phyloP scores from a whole-genome alignment of 2,888 invertebrate genomes.

The Tetropium fuscum region DNA sequence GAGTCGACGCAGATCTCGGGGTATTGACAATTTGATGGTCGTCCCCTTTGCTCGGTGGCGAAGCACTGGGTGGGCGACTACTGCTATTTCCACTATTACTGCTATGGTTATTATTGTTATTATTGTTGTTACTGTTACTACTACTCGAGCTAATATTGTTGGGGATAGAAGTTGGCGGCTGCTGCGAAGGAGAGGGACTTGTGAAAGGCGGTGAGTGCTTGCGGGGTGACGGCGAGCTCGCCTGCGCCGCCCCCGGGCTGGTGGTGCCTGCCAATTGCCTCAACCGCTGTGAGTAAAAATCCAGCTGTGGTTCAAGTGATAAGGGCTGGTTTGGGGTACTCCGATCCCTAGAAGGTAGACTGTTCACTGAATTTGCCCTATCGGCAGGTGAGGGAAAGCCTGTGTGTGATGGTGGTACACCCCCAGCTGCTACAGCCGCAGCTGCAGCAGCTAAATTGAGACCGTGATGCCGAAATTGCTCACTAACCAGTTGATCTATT shows the following conservation, averaged over 20 bases:
- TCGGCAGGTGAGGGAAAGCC: slow-evolving; percentile 73
- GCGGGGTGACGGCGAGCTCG: slow-evolving; percentile 86
- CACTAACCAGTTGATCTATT: slow-evolving; percentile 86
- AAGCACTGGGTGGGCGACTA: slow-evolving; percentile 75
- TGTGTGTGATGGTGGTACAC: slow-evolving; percentile 73
- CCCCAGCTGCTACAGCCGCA: slow-evolving; percentile 75
- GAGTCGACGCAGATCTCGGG: slow-evolving; percentile 74
- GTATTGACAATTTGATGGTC: slow-evolving; percentile 71
- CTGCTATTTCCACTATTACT: slow-evolving; percentile 66
- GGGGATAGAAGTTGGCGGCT: slow-evolving; percentile 71
- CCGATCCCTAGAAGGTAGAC: slow-evolving; percentile 67
- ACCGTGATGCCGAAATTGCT: slow-evolving; percentile 85
- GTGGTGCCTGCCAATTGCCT: slow-evolving; percentile 97
- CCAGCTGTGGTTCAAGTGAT: slow-evolving; percentile 89
- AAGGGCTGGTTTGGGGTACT: slow-evolving; percentile 73
- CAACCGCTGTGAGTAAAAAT: slow-evolving; percentile 99
- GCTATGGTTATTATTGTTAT: slow-evolving; percentile 70
- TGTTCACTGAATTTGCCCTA: slow-evolving; percentile 69
- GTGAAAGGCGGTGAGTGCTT: slow-evolving; percentile 84
- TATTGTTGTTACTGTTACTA: slow-evolving; percentile 62
- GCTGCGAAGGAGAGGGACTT: slow-evolving; percentile 82
- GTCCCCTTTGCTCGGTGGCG: slow-evolving; percentile 77
- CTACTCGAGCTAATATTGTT: slow-evolving; percentile 71
- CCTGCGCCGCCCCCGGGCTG: slow-evolving; percentile 92
- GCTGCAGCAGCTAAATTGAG: slow-evolving; percentile 82